Evolutionary conservation across 1,140 invertebrate species (phyloP).

Genomic region (Conopomorpha cramerella): DNA sequence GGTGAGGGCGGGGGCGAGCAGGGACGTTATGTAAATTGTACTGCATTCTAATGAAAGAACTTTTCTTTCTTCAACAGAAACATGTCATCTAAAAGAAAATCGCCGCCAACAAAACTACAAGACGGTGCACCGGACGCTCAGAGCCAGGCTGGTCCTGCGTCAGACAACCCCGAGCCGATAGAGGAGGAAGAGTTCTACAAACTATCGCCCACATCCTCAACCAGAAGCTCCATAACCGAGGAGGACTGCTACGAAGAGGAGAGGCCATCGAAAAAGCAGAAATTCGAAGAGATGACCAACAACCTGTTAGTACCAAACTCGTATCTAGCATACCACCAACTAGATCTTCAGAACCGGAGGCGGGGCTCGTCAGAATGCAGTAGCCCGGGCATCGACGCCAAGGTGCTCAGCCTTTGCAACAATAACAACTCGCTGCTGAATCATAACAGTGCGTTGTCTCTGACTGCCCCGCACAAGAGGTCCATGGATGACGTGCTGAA

Average conservation of each 20-base stretch:
- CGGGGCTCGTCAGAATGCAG: conserved; percentile 72
- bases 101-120: conserved; percentile 86
- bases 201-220: conserved; percentile 62
- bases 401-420: conserved; percentile 55
- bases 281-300: conserved; percentile 60
- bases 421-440: conserved; percentile 58
- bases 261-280: conserved; percentile 53
- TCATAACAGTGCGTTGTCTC: conserved; percentile 50
- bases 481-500: conserved; percentile 90
- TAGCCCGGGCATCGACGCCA: conserved; percentile 66
- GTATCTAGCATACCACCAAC: conserved; percentile 58
- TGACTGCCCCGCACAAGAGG: conserved; percentile 59
- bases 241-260: conserved; percentile 65
- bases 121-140: conserved; percentile 70
- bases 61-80: conserved; percentile 64
- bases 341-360: conserved; percentile 47
- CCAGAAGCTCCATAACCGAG: conserved; percentile 63
- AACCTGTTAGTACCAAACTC: conserved; percentile 57
- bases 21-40: too few relatives aligned
- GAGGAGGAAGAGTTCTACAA: conserved; percentile 55
- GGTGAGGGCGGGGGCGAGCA: too few relatives aligned
- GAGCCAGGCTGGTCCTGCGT: conserved; percentile 46
- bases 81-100: conserved; percentile 94
- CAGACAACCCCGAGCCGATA: conserved; percentile 36
- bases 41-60: too few relatives aligned